These are phyloP conservation scores for Drosophila pegasa DNA, from an alignment of 2,888 invertebrate species.

Conservation along the genomic window DNA sequence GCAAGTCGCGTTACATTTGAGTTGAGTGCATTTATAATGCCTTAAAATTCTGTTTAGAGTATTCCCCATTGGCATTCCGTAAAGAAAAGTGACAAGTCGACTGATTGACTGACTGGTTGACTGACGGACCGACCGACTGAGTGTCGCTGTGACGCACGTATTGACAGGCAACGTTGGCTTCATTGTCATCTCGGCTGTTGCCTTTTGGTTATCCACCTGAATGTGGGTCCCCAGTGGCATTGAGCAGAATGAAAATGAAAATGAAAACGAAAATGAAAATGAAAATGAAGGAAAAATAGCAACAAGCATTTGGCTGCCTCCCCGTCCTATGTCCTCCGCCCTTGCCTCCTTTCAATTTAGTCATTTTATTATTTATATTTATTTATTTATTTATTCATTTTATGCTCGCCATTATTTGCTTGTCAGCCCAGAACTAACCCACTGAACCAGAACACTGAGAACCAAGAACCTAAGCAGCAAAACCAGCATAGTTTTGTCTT, in stretches of 20 bases:
- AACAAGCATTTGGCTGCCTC: constrained; percentile 59
- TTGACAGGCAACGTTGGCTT: constrained; percentile 44
- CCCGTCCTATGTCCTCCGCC: constrained; percentile 37
- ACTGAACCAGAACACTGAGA: constrained; percentile 8
- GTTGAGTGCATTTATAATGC: neutral
- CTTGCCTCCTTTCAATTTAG: constrained; percentile 56
- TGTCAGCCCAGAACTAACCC: constrained; percentile 14
- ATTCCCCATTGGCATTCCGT: constrained; percentile 42
- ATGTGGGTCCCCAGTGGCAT: constrained; percentile 42
- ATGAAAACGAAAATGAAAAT: constrained; percentile 13
- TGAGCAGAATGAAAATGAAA: constrained; percentile 13
- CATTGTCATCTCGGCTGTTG: constrained; percentile 42
- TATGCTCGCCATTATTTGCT: constrained; percentile 47
- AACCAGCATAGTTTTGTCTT: constrained; percentile 39
- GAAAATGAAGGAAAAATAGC: constrained; percentile 47
- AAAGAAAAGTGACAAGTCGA: constrained; percentile 47
- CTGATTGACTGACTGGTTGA: constrained; percentile 33
- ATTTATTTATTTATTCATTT: constrained; percentile 62
- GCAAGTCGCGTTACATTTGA: neutral
- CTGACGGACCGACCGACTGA: constrained; percentile 19
- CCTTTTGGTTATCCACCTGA: constrained; percentile 45
- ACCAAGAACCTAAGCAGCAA: neutral
- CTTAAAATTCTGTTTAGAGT: constrained; percentile 17
- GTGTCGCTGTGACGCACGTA: constrained; percentile 37
- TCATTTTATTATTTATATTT: constrained; percentile 66